phyloP scores from a whole-genome alignment of 2,113 vertebrate genomes.

The Odontesthes bonariensis region DNA sequence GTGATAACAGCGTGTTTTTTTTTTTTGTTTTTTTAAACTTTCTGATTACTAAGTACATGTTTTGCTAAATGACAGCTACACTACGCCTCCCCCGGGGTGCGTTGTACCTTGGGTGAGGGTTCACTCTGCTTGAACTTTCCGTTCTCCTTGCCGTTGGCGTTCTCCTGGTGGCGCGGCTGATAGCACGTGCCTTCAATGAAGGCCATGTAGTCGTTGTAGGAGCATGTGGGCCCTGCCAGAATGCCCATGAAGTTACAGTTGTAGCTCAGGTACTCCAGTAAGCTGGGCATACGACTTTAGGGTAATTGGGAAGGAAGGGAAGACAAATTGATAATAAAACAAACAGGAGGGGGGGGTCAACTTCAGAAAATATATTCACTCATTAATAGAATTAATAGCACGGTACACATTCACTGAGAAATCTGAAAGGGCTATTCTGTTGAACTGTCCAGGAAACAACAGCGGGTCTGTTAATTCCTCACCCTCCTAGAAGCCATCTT shows the following conservation, averaged over 20 bases:
- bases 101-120: slow-evolving; percentile 91
- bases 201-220: slow-evolving; percentile 96
- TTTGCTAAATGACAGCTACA: too few species aligned
- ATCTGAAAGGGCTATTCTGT: too few species aligned
- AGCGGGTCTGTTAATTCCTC: slow-evolving; percentile 1
- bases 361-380: too few species aligned
- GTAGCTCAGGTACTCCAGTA: slow-evolving; percentile 97
- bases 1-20: too few species aligned
- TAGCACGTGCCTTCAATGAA: slow-evolving; percentile 95
- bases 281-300: slow-evolving; percentile 94
- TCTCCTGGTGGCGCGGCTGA: slow-evolving; percentile 84
- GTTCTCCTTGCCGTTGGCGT: slow-evolving; percentile 88
- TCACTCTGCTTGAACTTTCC: slow-evolving; percentile 86
- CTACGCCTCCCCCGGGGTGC: neutral
- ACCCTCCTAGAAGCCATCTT: slow-evolving; percentile 14
- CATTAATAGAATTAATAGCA: too few species aligned
- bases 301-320: slow-evolving; percentile 2
- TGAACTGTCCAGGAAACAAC: too few species aligned
- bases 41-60: too few species aligned
- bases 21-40: too few species aligned
- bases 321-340: neutral
- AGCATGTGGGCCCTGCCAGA: slow-evolving; percentile 95
- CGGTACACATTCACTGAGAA: too few species aligned
- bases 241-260: slow-evolving; percentile 99
- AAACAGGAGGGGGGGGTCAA: neutral